phyloP scores from a whole-genome alignment of 1,140 invertebrate genomes.

The Nasonia vitripennis region DNA sequence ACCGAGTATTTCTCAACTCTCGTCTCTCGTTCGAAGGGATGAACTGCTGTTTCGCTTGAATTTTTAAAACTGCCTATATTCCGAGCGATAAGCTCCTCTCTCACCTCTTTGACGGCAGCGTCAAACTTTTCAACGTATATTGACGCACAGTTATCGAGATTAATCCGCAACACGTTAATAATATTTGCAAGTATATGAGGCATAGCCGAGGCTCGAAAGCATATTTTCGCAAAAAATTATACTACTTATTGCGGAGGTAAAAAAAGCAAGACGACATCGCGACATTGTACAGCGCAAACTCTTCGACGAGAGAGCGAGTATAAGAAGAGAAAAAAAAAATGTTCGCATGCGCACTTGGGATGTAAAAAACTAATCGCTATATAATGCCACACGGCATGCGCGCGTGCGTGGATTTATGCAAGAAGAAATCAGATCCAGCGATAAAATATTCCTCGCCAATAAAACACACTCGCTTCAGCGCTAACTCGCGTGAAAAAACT shows the following conservation, averaged over 20 bases:
- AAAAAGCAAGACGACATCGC: neutral
- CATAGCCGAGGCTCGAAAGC: too few relatives aligned
- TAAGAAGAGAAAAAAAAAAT: neutral
- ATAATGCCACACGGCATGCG: neutral
- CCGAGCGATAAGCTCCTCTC: too few relatives aligned
- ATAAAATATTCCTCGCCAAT: conserved; percentile 2
- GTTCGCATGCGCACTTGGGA: neutral
- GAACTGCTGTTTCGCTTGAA: neutral
- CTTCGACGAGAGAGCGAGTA: neutral
- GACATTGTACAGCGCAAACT: neutral
- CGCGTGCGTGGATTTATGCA: neutral
- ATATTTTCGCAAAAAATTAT: neutral
- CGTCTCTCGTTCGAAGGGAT: neutral
- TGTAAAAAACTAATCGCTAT: neutral
- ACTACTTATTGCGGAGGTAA: neutral
- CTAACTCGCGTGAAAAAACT: neutral
- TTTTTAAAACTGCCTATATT: neutral
- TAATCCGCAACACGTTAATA: neutral
- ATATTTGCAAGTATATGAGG: too few relatives aligned
- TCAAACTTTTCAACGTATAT: too few relatives aligned
- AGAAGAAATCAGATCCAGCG: conserved; percentile 1
- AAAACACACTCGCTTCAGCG: neutral
- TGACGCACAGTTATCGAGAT: too few relatives aligned
- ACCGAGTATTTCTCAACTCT: neutral
- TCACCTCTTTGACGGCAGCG: too few relatives aligned